A percentile compares a stretch with the other conserved stretches of the same genome.
Conservation (phyloP, 2,113 vertebrate genomes). For the Phylloscopus whistleri region DNA sequence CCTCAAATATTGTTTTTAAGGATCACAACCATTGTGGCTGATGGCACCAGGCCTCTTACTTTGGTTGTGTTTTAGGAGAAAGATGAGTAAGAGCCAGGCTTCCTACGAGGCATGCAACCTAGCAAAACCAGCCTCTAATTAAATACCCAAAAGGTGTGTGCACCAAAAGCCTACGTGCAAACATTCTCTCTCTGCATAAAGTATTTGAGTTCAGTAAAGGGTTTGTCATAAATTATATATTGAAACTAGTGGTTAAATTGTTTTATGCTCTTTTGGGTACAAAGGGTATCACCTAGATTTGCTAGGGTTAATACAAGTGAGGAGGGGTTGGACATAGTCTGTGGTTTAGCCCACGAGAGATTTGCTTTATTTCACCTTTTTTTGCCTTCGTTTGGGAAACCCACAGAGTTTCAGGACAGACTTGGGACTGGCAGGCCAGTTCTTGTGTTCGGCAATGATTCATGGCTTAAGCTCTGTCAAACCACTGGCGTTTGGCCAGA, state of each 20-base stretch:
- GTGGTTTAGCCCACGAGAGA: background rate
- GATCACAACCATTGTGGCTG: conserved; percentile 2
- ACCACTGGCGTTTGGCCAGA: background rate
- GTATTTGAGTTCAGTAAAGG: background rate
- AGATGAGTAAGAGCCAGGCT: background rate
- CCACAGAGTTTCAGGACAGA: background rate
- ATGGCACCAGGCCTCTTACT: background rate
- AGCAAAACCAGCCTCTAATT: background rate
- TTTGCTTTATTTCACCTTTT: background rate
- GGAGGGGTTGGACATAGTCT: background rate
- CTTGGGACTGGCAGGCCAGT: background rate
- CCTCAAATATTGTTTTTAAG: conserved; percentile 66
- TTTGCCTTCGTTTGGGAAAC: background rate
- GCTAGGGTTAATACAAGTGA: background rate
- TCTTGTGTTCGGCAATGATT: background rate
- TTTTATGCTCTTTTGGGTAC: background rate
- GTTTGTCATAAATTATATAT: background rate
- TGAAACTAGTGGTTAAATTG: background rate
- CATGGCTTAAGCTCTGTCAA: background rate
- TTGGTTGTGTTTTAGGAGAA: conserved; percentile 18
- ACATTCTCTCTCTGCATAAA: conserved; percentile 13
- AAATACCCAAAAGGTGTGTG: background rate
- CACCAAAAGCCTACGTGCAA: background rate
- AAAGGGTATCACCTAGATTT: background rate
- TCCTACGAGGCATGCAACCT: background rate